Base-by-base conservation (phyloP, 2,888 invertebrate genomes). In the Temnothorax ravouxi region DNA sequence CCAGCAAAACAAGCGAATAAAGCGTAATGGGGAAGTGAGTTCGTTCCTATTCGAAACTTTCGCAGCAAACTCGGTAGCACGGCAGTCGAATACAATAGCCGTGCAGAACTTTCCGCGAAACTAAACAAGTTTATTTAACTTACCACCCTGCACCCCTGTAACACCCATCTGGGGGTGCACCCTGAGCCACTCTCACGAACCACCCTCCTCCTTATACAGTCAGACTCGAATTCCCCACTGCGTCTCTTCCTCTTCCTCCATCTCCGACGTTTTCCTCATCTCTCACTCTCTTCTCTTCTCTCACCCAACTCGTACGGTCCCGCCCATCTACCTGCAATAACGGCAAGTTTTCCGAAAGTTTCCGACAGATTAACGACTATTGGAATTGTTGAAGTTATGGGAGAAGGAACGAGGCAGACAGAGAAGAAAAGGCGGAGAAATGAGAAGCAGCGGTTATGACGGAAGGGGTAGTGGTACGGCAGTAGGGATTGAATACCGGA, bases 81-180 rank as follows among this genome's bases (percentile, higher is more conserved):
- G 91, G 91, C 92, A 92, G 92, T 90, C 91, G 93, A 93, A 93
- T 93, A 94, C 93, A 94, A 94, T 93, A 92, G 92, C 90, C 88
- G 90, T 82, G 92, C 88, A 90, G 90, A 93, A 93, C 90, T 93
- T 93, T 93, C 91, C 88, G 90, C 90, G 88, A 92, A 94, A 92
- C 94, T 94, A 94, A 94, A 94, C 94, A 93, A 94, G 94, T 94
- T 94, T 94, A 94, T 94, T 94, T 94, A 94, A 94, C 93, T 93
- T 94, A 93, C 90, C 92, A 91, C 89, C 83, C 90, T 87, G 85
- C 89, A 89, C 88, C 87, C 79, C 84, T 87, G 64, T 83, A 80
- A 64, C 84, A 69, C 85, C 84, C 85, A 79, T 86, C 75, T 86
- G 52, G 8, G 61, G 74, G 77, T 50, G 75, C 38, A 50, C 59